Base-by-base conservation (phyloP, 1,140 invertebrate species). In the Zaprionus nigranus region DNA sequence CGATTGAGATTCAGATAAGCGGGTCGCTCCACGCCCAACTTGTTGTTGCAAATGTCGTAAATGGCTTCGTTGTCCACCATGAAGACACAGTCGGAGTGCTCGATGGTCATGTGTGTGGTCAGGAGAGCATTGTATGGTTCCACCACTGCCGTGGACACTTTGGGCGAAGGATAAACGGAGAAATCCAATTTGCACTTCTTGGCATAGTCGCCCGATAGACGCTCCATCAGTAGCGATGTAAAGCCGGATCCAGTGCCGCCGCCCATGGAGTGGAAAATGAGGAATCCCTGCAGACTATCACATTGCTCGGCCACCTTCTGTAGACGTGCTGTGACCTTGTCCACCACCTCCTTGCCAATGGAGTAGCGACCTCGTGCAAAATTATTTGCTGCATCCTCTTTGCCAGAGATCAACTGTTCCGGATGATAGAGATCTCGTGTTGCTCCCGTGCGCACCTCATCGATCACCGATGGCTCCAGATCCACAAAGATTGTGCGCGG, bases 31-130 rank as follows among this genome's bases (percentile, higher is more conserved):
- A 97, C 96, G 92, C 94, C 95, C 51, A 97, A 91, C 43, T 95
- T 95, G 61, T 95, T 93, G 53, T 95, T 93, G 90, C 96, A 97
- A 75, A 97, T 96, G 80, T 97, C 96, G 90, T 97, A 97, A 66
- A 98, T 97, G 57, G 97, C 97, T 87, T 97, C 97, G 88, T 97
- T 96, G 93, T 97, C 96, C 15, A 97, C 96, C 94, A 97, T 96
- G 81, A 97, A 97, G 5, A 96, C 95, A 84, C 96, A 97, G 92
- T 96, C 96, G 5, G 95, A 96, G 81, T 96, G 95, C 69, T 96
- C 95, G 68, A 97, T 93, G 22, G 96, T 97, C 4, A 95, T 95
- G 84, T 97, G 96, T 0, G 96, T 96, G 20, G 96, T 96, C 24
- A 97, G 93, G 68, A 97, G 94, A 2, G 96, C 95, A 91, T 97